Conservation (phyloP, 2,797 vertebrate species). For the Oreonectes daqikongensis region DNA sequence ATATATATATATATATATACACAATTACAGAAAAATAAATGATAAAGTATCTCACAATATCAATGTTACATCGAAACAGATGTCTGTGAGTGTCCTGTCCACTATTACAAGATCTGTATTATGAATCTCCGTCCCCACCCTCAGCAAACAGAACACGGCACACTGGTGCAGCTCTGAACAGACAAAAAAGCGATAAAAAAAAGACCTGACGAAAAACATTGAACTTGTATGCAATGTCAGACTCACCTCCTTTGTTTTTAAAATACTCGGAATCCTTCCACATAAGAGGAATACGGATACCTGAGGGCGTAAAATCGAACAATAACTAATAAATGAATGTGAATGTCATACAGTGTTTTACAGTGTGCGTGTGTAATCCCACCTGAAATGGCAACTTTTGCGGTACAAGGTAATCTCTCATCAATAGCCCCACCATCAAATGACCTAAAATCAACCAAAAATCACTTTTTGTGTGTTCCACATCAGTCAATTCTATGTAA, state of each 20-base stretch:
- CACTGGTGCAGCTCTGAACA: constrained; percentile 85
- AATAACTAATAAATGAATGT: no score
- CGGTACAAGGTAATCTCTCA: constrained; percentile 76
- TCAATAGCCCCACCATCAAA: constrained; percentile 68
- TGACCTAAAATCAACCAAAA: constrained; percentile 67
- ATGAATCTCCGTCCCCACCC: constrained; percentile 80
- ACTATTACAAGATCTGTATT: constrained; percentile 87
- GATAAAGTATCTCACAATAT: constrained; percentile 78
- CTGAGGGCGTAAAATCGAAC: constrained; percentile 60
- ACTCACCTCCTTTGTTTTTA: constrained; percentile 89
- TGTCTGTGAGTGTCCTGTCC: constrained; percentile 86
- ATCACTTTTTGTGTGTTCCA: no score
- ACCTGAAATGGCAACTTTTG: constrained; percentile 84
- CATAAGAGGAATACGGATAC: constrained; percentile 88
- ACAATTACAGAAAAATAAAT: neutral
- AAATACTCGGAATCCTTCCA: constrained; percentile 94
- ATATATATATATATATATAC: no score
- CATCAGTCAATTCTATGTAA: no score
- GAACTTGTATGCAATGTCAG: neutral
- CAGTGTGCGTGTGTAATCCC: neutral
- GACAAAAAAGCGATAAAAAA: neutral
- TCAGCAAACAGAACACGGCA: constrained; percentile 86
- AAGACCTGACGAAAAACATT: neutral
- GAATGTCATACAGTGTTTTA: no score
- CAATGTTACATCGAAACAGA: constrained; percentile 83